These are phyloP conservation scores for Muntiacus muntjak DNA, from an alignment of 2,113 vertebrate species.

Conservation along the genomic window DNA sequence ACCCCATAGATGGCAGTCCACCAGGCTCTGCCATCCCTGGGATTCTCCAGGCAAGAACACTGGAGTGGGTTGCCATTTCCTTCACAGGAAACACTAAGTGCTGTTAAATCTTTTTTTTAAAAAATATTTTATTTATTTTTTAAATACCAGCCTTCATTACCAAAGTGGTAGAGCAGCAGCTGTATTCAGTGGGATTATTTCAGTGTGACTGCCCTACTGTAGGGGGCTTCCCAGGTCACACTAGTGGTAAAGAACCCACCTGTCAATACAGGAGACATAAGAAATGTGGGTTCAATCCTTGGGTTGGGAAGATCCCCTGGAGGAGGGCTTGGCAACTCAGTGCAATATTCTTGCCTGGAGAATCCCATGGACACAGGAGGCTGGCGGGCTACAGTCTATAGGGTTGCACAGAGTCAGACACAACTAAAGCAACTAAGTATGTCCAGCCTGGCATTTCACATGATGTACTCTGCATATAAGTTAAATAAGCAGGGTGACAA, in stretches of 20 bases:
- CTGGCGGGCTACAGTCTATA: background rate
- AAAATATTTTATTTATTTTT: background rate
- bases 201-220: background rate
- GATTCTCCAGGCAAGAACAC: no score
- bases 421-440: background rate
- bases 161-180: background rate
- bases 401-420: background rate
- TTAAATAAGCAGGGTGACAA: background rate
- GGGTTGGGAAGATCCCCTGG: background rate
- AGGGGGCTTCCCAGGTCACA: background rate
- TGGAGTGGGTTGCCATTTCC: no score
- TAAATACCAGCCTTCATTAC: background rate
- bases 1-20: no score
- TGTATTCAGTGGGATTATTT: background rate
- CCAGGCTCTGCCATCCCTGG: no score
- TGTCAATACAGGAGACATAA: background rate
- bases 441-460: background rate
- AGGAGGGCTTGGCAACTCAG: background rate
- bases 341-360: background rate
- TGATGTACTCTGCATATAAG: background rate
- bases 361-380: background rate
- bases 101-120: background rate
- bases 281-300: background rate
- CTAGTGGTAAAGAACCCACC: background rate
- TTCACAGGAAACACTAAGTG: background rate